Base-by-base conservation (phyloP, 2,113 vertebrate genomes). In the Athene cunicularia region DNA sequence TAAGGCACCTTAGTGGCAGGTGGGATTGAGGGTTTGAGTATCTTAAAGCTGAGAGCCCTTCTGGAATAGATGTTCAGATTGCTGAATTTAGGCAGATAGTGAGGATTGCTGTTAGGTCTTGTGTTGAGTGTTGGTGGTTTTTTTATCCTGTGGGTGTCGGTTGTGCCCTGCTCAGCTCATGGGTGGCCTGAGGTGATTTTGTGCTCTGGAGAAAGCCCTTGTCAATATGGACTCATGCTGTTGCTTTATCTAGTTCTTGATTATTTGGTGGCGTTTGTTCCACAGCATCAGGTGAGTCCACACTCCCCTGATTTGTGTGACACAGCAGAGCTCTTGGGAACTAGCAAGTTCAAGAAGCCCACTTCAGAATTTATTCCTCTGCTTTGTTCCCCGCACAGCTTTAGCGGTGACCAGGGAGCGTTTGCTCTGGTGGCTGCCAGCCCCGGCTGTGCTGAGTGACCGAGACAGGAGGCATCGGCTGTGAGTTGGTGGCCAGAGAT, bases 261-360 rank as follows among this genome's bases (percentile, higher is more conserved):
- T 79, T 70, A 13, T 83, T 52, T 20, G 12, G 27, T 23, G 28
- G 9, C 24, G 8, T 3, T 72, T n/a, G 18, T 55, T 76, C 75
- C 58, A 80, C 68, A 71, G 47, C 24, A 18, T 3, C 0, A 13
- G 8, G 32, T 6, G 21, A 52, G 18, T 18, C 41, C 1, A 0
- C 0, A 0, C 41, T 66, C 5, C 33, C 15, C 45, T 45, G 45
- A n/a, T 50, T 32, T 0, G 0, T 23, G 8, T 64, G 63, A 13
- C 0, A 1, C 33, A 56, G 63, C 52, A 52, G 56, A 81, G 53
- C 27, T 49, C 33, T 81, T 1, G 1, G 37, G 82, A 80, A 12
- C 10, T 23, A 32, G 11, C 16, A 28, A 12, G 22, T 27, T 32
- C 17, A 32, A 33, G 41, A 50, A 86, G 5, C 20, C 39, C 24